Conservation (phyloP, 2,888 invertebrate genomes). For the Eumacrocentrus americanus region DNA sequence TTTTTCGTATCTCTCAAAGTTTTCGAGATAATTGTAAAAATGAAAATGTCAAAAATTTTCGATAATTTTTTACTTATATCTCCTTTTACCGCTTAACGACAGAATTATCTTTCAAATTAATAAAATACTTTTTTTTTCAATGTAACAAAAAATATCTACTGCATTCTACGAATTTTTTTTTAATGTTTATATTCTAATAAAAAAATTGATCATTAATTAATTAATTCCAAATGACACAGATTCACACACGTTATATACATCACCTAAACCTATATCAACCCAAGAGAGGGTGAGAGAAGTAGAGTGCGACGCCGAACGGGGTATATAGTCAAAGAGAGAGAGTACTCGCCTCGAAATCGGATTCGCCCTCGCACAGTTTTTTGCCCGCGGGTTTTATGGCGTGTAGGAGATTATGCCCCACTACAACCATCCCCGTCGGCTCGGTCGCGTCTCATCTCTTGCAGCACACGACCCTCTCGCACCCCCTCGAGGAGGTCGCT, state of each 20-base stretch:
- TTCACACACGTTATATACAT: constrained; percentile 1
- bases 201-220: constrained; percentile 12
- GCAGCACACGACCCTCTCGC: constrained; percentile 13
- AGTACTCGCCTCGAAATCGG: constrained; percentile 38
- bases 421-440: constrained; percentile 10
- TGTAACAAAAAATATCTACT: too few species aligned
- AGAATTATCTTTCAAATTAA: too few species aligned
- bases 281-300: not conserved
- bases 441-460: constrained; percentile 25
- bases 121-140: too few species aligned
- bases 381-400: constrained; percentile 46
- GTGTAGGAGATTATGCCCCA: constrained; percentile 49
- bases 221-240: constrained; percentile 18
- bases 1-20: too few species aligned
- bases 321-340: constrained; percentile 10
- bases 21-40: too few species aligned
- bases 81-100: too few species aligned
- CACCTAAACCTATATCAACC: not conserved
- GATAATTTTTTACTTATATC: too few species aligned
- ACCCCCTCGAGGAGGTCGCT: constrained; percentile 27
- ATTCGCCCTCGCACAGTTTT: constrained; percentile 44
- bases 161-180: too few species aligned
- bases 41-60: too few species aligned
- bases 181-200: not conserved
- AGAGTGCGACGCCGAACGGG: constrained; percentile 2